These are phyloP conservation scores for Pyrocephalus nanus DNA, from an alignment of 2,797 vertebrate species.

Conservation along the genomic window DNA sequence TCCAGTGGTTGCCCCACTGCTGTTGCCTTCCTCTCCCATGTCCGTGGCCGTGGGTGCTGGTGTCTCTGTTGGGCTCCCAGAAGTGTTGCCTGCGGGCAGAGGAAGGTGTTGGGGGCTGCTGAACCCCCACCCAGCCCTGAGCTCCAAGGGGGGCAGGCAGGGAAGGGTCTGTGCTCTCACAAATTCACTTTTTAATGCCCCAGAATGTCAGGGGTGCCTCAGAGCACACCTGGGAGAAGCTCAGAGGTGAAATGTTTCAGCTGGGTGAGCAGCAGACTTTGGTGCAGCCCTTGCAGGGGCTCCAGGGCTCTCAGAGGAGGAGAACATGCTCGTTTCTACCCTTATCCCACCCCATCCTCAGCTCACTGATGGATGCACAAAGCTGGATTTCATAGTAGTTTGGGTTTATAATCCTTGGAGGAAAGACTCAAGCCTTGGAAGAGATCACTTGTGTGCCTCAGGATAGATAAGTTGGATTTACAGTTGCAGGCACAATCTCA, in stretches of 20 bases:
- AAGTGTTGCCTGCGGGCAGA: not conserved
- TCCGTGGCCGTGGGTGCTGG: accelerated
- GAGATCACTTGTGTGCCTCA: conserved; percentile 3
- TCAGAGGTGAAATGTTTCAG: not conserved
- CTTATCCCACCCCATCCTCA: not conserved
- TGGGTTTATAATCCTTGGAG: conserved; percentile 24
- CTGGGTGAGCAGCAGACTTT: accelerated
- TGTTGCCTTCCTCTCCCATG: accelerated
- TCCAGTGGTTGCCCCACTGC: accelerated
- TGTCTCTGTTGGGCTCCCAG: accelerated
- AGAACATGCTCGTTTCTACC: not conserved
- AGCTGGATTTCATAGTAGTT: not conserved
- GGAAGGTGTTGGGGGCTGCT: not conserved
- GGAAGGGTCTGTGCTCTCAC: not conserved
- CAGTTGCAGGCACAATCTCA: conserved; percentile 60
- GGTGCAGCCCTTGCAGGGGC: not conserved
- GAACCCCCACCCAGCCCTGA: not conserved
- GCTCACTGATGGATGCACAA: not conserved
- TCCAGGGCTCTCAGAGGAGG: not conserved
- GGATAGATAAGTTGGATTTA: conserved; percentile 43
- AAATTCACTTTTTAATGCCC: not conserved
- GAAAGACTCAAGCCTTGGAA: conserved; percentile 42
- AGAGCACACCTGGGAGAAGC: not conserved
- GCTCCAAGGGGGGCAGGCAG: accelerated
- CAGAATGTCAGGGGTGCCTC: not conserved